Percentiles rank a stretch among this genome's conserved stretches.
Conservation (phyloP, 2,797 vertebrate species). For the Notoglanidium macrostoma region DNA sequence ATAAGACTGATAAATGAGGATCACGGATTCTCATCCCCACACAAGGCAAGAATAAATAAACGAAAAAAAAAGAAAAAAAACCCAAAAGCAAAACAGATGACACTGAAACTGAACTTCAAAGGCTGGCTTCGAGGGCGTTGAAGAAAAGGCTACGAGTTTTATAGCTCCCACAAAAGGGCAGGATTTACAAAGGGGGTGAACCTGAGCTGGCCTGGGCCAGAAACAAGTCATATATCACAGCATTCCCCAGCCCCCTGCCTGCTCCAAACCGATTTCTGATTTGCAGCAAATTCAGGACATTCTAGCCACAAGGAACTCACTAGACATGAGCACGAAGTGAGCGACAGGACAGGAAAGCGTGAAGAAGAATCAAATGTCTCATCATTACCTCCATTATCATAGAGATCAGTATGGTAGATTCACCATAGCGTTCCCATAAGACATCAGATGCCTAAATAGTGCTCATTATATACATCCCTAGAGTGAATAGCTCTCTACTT, state of each 20-base stretch:
- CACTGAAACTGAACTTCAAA: conserved; percentile 80
- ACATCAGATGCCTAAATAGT: conserved; percentile 45
- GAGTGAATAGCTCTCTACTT: conserved; percentile 58
- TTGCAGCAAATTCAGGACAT: background rate
- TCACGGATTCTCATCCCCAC: conserved; percentile 10
- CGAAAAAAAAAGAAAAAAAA: background rate
- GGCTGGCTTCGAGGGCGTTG: conserved; percentile 65
- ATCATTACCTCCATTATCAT: background rate
- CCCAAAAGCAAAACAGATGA: conserved; percentile 58
- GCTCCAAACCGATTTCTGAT: conserved; percentile 38
- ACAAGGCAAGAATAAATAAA: conserved; percentile 48
- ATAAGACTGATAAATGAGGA: conserved; percentile 50
- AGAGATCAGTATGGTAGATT: conserved; percentile 1
- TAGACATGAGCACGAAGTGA: background rate
- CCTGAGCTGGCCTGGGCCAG: conserved; percentile 69
- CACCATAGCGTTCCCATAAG: conserved; percentile 16
- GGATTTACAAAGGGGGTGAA: conserved; percentile 78
- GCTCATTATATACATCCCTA: conserved; percentile 44
- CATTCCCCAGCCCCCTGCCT: conserved; percentile 61
- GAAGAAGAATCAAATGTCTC: background rate
- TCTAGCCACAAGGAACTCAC: background rate
- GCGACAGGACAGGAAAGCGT: background rate
- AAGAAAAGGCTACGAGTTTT: conserved; percentile 72
- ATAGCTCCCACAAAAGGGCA: conserved; percentile 77
- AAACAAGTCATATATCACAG: conserved; percentile 71